Evolutionary conservation across 2,888 invertebrate genomes (phyloP), one percentile per base, ranked within the genome.

Genomic region (Tribolium freemani): DNA sequence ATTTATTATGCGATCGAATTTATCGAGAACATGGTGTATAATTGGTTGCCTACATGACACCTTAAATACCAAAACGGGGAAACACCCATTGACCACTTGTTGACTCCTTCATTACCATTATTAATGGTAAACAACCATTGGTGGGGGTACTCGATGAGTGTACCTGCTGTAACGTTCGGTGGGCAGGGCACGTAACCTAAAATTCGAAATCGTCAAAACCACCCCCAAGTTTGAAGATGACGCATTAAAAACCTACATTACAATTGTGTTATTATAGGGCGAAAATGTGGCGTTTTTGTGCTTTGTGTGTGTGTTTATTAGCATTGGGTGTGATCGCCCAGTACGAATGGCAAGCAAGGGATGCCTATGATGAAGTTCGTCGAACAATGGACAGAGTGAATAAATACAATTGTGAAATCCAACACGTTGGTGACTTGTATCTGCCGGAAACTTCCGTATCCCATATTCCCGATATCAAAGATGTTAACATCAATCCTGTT

Each of bases 401-500:
- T 66, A 89, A 90, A 0, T 95, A 96, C 64, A 99, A 98, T 86
- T 99, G 99, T 84, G 93, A 92, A 69, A 96, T 97, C 71, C 93
- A 94, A 80, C 95, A 96, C 83, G 88, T 93, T 11, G 92, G 92
- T 64, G 95, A 97, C 79, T 88, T 99, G 20, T 95, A 93, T 83
- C 88, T 98, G 71, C 94, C 96, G 0, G 90, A 91, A 60, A 95
- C 96, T 77, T 89, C 95, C 0, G 93, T 99, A 0, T 96, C 98
- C 0, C 98, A 98, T 84, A 89, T 94, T 76, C 97, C 97, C 0
- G 96, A 97, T 82, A 95, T 97, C 73, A 96, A 97, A 86, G 96
- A 97, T 83, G 92, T 97, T 74, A 96, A 97, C 82, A 95, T 97
- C 66, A 97, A 98, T 88, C 95, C 97, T 6, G 92, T 98, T 60